Evolutionary conservation across 92 coral and sea anemone genomes (phyloP).

Genomic region (Diadumene lineata): DNA sequence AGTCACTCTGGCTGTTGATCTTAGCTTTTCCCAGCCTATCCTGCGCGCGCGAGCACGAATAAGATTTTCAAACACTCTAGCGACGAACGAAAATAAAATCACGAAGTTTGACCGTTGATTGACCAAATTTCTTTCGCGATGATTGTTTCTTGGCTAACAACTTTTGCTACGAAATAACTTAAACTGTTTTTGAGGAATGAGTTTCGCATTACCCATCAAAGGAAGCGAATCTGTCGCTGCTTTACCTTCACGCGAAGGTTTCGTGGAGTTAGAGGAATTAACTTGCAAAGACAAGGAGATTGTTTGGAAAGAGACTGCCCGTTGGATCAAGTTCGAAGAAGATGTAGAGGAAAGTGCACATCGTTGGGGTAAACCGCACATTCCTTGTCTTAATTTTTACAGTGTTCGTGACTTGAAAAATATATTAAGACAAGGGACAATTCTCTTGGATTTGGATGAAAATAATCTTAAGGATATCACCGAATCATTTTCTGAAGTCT

Average conservation of each 20-base stretch:
- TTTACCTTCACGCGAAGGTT: conserved; percentile 67
- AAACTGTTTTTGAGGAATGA: conserved; percentile 17
- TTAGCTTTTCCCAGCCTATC: too few species aligned
- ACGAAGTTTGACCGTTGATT: conserved; percentile 24
- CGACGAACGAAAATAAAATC: too few species aligned
- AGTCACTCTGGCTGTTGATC: too few species aligned
- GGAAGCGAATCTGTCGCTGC: conserved; percentile 1
- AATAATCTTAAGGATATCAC: conserved; percentile 61
- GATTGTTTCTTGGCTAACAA: background rate
- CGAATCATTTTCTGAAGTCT: conserved; percentile 65
- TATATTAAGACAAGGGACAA: conserved; percentile 63
- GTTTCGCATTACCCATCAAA: conserved; percentile 14
- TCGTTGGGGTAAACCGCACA: conserved; percentile 99
- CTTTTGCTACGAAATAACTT: background rate
- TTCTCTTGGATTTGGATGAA: conserved; percentile 69
- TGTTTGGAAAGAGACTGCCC: conserved; percentile 97
- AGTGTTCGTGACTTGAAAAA: conserved; percentile 75
- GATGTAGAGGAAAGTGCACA: conserved; percentile 89
- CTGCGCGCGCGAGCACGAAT: conserved; percentile 4
- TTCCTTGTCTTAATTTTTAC: conserved; percentile 76
- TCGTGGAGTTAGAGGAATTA: conserved; percentile 95
- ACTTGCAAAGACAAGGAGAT: conserved; percentile 52
- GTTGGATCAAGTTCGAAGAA: conserved; percentile 98
- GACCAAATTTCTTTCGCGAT: background rate
- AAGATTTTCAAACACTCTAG: too few species aligned